Base-by-base conservation (phyloP, 1,140 invertebrate genomes). In the Saccostrea glomerata region DNA sequence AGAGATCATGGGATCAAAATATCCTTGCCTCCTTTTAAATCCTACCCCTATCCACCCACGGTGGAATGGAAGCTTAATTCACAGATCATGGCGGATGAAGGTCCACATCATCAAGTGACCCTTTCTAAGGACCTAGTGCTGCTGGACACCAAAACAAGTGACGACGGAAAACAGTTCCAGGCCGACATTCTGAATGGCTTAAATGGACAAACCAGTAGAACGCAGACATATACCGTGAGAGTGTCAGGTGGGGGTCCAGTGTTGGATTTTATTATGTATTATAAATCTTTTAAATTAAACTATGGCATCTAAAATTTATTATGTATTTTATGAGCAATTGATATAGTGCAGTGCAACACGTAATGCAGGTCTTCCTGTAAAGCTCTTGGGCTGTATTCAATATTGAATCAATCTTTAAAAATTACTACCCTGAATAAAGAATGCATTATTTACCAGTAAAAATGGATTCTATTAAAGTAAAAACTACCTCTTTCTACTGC, bases 121-220 rank as follows among this genome's bases (percentile, higher is more conserved):
- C 70, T 77, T 11, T 36, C 70, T 2, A 40, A 77, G 25, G 70
- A 77, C 70, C 70, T 77, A 6, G 70, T 77, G 25, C 70, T 77
- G 2, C 70, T 77, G 6, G 70, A 77, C 25, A 30, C 70, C 13
- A 6, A 77, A 25, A 77, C 11, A 11, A 36, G 23, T 77, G 70
- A 77, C 30, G 70, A 77, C 2, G 70, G 70, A 25, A 25, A 77
- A 13, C 25, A 30, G 70, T 77, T 30, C 70, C 70, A 77, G 30
- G 70, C 70, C 12, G 70, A 77, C 25, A 77, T 77, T 77, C 30
- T 77, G 70, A 77, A 77, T 77, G 70, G 70, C 3, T 36, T 77
- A 36, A 77, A 77, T 77, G 70, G 70, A 30, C 25, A 77, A 36
- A 77, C 70, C 23, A 77, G 70, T 17, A 77, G 23, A 12, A 77